Evolutionary conservation across 2,888 invertebrate genomes (phyloP).

Genomic region (Diloba caeruleocephala): DNA sequence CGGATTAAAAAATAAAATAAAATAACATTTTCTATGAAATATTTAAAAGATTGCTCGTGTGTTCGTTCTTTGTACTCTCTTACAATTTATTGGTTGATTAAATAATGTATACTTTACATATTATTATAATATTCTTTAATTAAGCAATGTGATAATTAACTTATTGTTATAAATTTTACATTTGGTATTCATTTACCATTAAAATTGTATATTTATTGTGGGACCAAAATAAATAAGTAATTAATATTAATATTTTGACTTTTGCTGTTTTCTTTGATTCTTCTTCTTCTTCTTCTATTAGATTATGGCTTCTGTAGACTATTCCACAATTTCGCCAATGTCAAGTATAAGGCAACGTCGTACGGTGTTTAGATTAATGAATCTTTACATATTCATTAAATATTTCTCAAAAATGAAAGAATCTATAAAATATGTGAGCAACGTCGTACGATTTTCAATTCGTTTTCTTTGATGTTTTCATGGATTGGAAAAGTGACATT

Average conservation of each 20-base stretch:
- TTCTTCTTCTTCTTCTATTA: too few relatives aligned
- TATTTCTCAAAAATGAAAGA: too few relatives aligned
- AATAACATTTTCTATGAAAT: conserved; percentile 14
- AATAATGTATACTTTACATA: conserved; percentile 31
- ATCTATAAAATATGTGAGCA: too few relatives aligned
- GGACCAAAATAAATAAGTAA: conserved; percentile 78
- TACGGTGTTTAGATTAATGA: too few relatives aligned
- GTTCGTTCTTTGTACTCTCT: conserved; percentile 30
- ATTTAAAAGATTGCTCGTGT: conserved; percentile 16
- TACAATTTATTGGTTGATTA: conserved; percentile 43
- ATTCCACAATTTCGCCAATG: too few relatives aligned
- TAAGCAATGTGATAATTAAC: conserved; percentile 58
- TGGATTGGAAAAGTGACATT: background rate
- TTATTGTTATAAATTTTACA: conserved; percentile 50
- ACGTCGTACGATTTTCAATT: too few relatives aligned
- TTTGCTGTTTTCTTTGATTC: too few relatives aligned
- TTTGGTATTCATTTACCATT: conserved; percentile 53
- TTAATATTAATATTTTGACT: conserved; percentile 45
- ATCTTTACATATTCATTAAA: too few relatives aligned
- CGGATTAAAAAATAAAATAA: conserved; percentile 10
- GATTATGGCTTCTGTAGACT: too few relatives aligned
- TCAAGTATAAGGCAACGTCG: too few relatives aligned
- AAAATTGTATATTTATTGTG: conserved; percentile 60
- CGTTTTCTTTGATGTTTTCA: too few relatives aligned
- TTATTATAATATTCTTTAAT: conserved; percentile 24